Evolutionary conservation across 2,797 vertebrate genomes (phyloP), one percentile per base, ranked within the genome.

Genomic region (Schizopygopsis malacanthus): DNA sequence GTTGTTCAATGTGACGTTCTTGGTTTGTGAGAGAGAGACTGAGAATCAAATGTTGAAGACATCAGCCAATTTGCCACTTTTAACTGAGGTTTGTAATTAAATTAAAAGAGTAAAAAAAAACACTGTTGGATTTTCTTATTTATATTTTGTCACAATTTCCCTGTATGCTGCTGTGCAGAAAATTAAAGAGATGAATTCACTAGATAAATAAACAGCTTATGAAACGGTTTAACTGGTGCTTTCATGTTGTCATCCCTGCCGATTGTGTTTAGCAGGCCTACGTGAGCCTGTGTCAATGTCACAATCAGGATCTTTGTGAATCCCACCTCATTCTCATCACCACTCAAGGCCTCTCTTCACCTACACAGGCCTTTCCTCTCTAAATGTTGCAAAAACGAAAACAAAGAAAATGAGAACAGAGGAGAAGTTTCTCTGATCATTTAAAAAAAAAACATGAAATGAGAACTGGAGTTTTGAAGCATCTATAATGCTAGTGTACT

Each of bases 111-210:
- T 70, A 84, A 79, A 93, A 94, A 94, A 43, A 93, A 93, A 95
- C 93, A 95, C 95, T 95, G 95, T 95, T 94, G 93, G 94, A 95
- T 93, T 94, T 95, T 95, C 94, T 95, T 96, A 95, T 96, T 96
- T 96, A 95, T 95, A 95, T 96, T 95, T 95, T 94, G 94, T 93
- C 94, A 94, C 93, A 82, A 93, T 94, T 94, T 92, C 93, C 87
- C 93, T 96, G 94, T 95, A 95, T 95, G 93, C 94, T 95, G 94
- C 95, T 95, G 95, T 94, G 95, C 94, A 95, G 94, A 95, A 95
- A 93, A 94, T 94, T 93, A 93, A 94, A 92, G 89, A 92, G 93
- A 94, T 94, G 91, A 88, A 94, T 93, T 95, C 94, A 94, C 92
- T 93, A 95, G 93, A 95, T 90, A 94, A 96, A 96, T 95, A 96